phyloP scores from a whole-genome alignment of 1,140 invertebrate genomes.

The Trichogramma pretiosum region DNA sequence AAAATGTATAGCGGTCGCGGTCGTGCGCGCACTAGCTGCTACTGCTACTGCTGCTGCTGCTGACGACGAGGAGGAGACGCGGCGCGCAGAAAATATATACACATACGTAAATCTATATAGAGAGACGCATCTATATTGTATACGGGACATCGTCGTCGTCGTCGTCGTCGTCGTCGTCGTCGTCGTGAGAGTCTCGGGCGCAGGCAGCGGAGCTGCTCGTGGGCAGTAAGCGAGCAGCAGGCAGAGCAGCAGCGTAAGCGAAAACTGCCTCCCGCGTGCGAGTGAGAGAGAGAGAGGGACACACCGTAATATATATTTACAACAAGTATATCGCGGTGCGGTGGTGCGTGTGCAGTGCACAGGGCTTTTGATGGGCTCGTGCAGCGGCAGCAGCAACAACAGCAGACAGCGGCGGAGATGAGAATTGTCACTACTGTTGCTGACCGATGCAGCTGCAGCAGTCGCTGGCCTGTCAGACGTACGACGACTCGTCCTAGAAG shows the following conservation, averaged over 20 bases:
- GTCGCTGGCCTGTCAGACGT: neutral
- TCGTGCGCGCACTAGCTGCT: no score
- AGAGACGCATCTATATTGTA: neutral
- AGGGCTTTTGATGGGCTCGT: no score
- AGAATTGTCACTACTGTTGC: neutral
- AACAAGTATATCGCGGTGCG: neutral
- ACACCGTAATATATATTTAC: neutral
- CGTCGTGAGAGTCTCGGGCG: no score
- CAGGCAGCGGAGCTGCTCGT: no score
- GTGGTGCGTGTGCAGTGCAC: neutral
- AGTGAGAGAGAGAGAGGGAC: neutral
- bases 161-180: no score
- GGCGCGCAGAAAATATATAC: constrained; percentile 2
- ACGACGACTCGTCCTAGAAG: neutral
- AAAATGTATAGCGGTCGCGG: no score
- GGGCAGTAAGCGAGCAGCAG: neutral
- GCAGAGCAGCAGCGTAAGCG: neutral
- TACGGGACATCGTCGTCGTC: neutral
- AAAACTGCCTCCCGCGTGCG: neutral
- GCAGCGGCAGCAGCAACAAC: no score
- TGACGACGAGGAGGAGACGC: constrained; percentile 4
- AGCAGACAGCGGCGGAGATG: neutral
- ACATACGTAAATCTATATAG: no score
- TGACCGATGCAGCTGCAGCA: neutral
- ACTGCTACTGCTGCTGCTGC: no score